A percentile compares a stretch with the other conserved stretches of the same genome.
Conservation (phyloP, 1,140 invertebrate genomes). For the Mercenaria mercenaria region DNA sequence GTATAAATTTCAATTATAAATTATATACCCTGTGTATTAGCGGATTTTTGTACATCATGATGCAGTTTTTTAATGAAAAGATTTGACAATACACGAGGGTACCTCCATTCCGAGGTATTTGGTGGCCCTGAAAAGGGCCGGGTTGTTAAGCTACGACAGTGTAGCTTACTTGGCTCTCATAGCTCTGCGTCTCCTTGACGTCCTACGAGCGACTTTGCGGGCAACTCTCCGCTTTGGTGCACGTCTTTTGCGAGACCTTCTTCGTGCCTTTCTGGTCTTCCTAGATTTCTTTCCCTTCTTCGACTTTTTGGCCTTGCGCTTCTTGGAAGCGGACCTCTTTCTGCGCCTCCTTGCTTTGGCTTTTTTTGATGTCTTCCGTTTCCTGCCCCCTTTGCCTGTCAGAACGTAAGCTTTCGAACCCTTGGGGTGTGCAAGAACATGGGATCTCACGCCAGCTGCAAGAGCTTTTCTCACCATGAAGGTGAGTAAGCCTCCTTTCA, state of each 20-base stretch:
- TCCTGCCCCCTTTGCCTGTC: neutral
- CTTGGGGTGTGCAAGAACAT: constrained; percentile 18
- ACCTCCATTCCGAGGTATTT: neutral
- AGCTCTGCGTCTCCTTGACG: constrained; percentile 29
- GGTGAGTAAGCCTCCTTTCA: constrained; percentile 29
- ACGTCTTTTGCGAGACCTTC: constrained; percentile 1
- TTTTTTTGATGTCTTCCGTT: neutral
- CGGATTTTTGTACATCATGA: no score
- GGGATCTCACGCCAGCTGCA: neutral
- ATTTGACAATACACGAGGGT: neutral
- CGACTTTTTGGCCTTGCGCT: constrained; percentile 3
- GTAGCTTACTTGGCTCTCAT: constrained; percentile 52
- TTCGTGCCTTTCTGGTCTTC: constrained; percentile 11
- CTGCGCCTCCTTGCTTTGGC: neutral
- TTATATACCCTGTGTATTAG: no score
- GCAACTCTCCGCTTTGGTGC: constrained; percentile 13
- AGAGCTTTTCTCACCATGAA: constrained; percentile 39
- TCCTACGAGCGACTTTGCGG: constrained; percentile 4
- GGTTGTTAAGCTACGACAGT: constrained; percentile 51
- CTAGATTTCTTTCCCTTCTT: constrained; percentile 24
- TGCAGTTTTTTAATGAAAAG: no score
- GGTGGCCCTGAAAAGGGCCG: constrained; percentile 61
- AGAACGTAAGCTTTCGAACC: constrained; percentile 11
- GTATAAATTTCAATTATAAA: no score
- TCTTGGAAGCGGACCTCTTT: constrained; percentile 9